Conservation (phyloP, 2,113 vertebrate species). For the Ochotona curzoniae region DNA sequence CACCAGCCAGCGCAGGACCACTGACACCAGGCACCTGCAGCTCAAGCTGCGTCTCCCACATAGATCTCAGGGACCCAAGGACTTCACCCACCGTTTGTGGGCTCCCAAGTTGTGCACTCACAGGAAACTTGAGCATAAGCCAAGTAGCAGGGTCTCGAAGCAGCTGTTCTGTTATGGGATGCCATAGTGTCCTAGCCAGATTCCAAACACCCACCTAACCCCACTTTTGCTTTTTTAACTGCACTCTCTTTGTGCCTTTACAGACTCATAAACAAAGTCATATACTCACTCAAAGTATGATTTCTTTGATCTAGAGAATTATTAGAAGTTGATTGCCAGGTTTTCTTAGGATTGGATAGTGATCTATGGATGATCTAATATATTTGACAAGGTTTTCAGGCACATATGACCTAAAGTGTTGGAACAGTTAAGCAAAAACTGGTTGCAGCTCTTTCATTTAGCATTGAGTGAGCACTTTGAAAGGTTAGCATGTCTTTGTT, state of each 20-base stretch:
- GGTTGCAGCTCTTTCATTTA: neutral
- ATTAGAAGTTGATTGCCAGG: neutral
- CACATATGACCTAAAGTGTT: neutral
- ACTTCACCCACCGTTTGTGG: no score
- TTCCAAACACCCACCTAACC: no score
- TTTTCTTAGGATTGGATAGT: neutral
- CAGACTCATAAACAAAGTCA: neutral
- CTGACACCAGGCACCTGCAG: no score
- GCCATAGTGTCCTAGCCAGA: no score
- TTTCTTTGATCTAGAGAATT: neutral
- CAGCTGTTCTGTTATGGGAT: no score
- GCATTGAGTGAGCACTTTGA: neutral
- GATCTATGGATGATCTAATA: neutral
- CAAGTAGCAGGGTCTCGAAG: no score
- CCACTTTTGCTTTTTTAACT: neutral
- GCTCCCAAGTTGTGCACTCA: no score
- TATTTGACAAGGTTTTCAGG: neutral
- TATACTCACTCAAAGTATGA: neutral
- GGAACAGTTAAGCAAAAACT: slow-evolving; percentile 8
- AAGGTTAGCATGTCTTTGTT: neutral
- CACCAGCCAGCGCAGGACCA: no score
- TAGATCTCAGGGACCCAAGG: no score
- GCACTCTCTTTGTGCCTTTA: neutral
- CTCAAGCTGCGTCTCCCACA: no score
- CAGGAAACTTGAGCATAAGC: no score